Base-by-base conservation (phyloP, 2,888 invertebrate species). In the Mythimna impura region DNA sequence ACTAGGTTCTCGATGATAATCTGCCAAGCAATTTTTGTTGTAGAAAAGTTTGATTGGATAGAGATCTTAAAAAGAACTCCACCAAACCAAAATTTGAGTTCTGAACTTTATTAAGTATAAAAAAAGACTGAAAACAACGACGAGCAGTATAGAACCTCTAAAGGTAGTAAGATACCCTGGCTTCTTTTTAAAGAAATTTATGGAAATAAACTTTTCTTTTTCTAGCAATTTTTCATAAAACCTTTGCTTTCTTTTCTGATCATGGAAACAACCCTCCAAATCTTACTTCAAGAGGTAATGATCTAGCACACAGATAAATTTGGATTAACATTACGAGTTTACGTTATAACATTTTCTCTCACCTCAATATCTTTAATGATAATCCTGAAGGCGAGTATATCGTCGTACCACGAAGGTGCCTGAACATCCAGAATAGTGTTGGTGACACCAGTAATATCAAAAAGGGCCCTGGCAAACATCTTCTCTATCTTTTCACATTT, bases 1-100 rank as follows among this genome's bases (percentile, higher is more conserved):
- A 98, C 97, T 10, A 99, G 96, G 89, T 99, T 98, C 91, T 98
- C 98, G 83, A 99, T 97, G 83, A 98, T 98, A 82, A 98, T 97
- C 97, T 98, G 88, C 43, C 84, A 85, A 3, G 36, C 88, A 89
- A 66, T 17, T 9, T 34, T 43, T 54, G 10, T 43, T 43, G 40
- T 43, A 43, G 9, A 17, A 36, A 17, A 14, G 3, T 34, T 77
- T 67, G 2, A 10, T 43, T 40, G 20, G 14, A 17, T 14, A 1
- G 12, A 5, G 10, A 3, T 55, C 12, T 6, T 25, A 14, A 43
- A 14, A 14, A 43, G 14, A 43, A 14, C 43, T 43, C 8, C 8
- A 12, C 47, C 12, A 17, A 17, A 47, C 1, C 3, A 17, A 3
- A 30, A 30, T 30, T 30, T 30, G 47, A 47, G 5, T 47, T 9